Percentiles rank a stretch among this genome's conserved stretches.
Conservation (phyloP, 2,797 vertebrate species). For the Fistularia commersonii region DNA sequence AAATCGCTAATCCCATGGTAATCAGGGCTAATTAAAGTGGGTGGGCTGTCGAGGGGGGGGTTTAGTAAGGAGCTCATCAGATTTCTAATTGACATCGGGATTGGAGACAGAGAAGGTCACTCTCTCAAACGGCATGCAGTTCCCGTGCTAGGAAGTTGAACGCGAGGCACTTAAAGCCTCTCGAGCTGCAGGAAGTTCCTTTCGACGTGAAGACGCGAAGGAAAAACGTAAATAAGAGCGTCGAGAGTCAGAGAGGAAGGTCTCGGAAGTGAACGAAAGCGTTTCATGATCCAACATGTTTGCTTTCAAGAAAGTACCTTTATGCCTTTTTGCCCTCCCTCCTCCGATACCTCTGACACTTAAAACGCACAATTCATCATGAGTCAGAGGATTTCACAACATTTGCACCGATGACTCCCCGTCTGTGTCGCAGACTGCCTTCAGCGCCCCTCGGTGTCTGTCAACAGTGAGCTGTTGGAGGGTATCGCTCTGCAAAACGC, state of each 20-base stretch:
- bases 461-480: slow-evolving; percentile 36
- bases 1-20: slow-evolving; percentile 59
- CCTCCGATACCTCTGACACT: slow-evolving; percentile 39
- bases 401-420: slow-evolving; percentile 25
- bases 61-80: slow-evolving; percentile 40
- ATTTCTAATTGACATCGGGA: slow-evolving; percentile 28
- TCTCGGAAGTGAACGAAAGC: slow-evolving; percentile 15
- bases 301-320: slow-evolving; percentile 26
- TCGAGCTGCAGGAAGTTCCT: too few species aligned
- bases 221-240: too few species aligned
- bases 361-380: slow-evolving; percentile 32
- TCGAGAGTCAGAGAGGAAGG: too few species aligned
- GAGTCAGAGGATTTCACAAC: slow-evolving; percentile 50
- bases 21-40: slow-evolving; percentile 61
- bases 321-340: slow-evolving; percentile 13
- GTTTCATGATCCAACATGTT: slow-evolving; percentile 53
- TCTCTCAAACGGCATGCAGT: slow-evolving; percentile 29
- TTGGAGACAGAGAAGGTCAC: slow-evolving; percentile 53
- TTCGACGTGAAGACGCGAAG: too few species aligned
- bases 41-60: slow-evolving; percentile 1
- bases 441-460: slow-evolving; percentile 26
- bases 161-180: too few species aligned
- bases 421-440: slow-evolving; percentile 3
- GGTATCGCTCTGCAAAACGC: too few species aligned
- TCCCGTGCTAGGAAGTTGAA: background rate